phyloP scores from a whole-genome alignment of 2,113 vertebrate species.

The Sprattus sprattus region DNA sequence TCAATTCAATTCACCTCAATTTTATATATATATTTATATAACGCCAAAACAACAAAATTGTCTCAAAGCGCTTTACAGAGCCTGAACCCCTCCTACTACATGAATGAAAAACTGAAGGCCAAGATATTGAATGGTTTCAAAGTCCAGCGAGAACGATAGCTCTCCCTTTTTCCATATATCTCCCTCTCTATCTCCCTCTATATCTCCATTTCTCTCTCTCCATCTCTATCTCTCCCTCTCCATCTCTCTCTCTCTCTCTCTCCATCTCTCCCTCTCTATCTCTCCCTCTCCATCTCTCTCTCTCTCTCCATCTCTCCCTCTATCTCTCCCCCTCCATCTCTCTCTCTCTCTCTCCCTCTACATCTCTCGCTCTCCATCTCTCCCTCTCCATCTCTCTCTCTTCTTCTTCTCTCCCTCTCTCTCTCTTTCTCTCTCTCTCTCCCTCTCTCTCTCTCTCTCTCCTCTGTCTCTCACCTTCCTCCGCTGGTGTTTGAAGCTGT shows the following conservation, averaged over 20 bases:
- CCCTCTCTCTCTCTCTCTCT: too few species aligned
- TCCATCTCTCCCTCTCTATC: background rate
- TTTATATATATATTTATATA: too few species aligned
- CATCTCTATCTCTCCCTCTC: background rate
- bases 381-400: conserved; percentile 55
- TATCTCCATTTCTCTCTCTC: background rate
- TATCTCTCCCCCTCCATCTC: background rate
- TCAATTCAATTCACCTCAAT: too few species aligned
- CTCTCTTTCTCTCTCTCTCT: too few species aligned
- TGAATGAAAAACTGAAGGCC: too few species aligned
- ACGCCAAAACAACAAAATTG: too few species aligned
- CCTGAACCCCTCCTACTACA: too few species aligned
- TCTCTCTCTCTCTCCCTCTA: background rate
- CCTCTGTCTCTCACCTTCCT: conserved; percentile 81
- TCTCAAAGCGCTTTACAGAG: too few species aligned
- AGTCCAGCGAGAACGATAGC: too few species aligned
- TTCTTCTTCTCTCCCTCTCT: background rate
- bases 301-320: background rate
- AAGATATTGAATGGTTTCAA: too few species aligned
- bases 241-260: background rate
- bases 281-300: background rate
- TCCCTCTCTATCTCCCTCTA: background rate
- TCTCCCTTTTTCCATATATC: background rate
- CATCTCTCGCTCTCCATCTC: background rate
- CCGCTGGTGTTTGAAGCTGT: conserved; percentile 90